Percentiles rank a stretch among this genome's conserved stretches.
Evolutionary conservation across 92 coral and sea anemone species (phyloP).

Genomic region (Umimayanthus chanpuru): DNA sequence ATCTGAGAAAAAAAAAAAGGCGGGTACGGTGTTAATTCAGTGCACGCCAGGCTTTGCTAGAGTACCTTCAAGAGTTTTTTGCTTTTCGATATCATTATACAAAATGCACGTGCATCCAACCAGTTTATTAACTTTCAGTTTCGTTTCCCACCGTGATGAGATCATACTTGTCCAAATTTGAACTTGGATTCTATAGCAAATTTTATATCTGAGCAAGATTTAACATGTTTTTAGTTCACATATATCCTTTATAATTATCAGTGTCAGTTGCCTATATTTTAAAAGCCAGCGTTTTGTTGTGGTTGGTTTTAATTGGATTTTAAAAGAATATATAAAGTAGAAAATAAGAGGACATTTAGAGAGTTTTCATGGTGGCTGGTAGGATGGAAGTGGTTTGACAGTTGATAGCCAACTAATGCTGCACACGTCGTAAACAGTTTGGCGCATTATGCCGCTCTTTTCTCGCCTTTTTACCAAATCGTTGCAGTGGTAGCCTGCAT

Average conservation of each 20-base stretch:
- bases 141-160: not conserved
- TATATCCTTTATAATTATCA: too few relatives aligned
- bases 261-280: not conserved
- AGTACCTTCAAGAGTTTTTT: not conserved
- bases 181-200: too few relatives aligned
- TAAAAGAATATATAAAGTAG: not conserved
- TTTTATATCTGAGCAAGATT: not conserved
- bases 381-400: too few relatives aligned
- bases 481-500: too few relatives aligned
- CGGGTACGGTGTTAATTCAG: too few relatives aligned
- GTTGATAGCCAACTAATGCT: too few relatives aligned
- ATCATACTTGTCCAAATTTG: too few relatives aligned
- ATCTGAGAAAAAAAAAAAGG: too few relatives aligned
- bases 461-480: too few relatives aligned
- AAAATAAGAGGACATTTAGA: not conserved
- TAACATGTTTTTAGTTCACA: not conserved
- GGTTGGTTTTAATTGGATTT: not conserved
- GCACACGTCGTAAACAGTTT: too few relatives aligned
- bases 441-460: too few relatives aligned
- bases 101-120: not conserved
- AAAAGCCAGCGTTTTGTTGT: not conserved
- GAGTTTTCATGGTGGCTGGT: too few relatives aligned
- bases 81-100: not conserved
- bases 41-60: not conserved
- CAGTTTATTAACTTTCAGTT: not conserved